Percentiles rank a stretch among this genome's conserved stretches.
These are phyloP conservation scores for Tenualosa ilisha DNA, from an alignment of 2,797 vertebrate species.

Conservation along the genomic window DNA sequence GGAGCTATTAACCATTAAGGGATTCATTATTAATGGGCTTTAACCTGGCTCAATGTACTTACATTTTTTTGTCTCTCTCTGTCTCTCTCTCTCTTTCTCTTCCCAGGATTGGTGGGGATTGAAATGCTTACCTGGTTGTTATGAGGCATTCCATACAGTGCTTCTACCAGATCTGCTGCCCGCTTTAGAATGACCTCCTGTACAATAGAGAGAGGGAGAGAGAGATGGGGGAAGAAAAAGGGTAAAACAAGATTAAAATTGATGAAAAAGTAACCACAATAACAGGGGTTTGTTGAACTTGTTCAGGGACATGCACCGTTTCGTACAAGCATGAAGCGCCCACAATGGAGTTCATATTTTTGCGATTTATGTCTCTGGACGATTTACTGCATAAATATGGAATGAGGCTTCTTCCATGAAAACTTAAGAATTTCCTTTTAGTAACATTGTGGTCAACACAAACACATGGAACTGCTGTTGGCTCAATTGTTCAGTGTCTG, in stretches of 20 bases:
- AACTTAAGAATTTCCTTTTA: conserved; percentile 38
- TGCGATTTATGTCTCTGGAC: conserved; percentile 15
- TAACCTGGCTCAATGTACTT: conserved; percentile 3
- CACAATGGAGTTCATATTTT: conserved; percentile 6
- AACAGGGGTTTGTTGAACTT: conserved; percentile 22
- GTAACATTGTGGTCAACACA: conserved; percentile 37
- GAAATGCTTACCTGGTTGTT: conserved; percentile 84
- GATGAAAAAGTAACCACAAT: conserved; percentile 17
- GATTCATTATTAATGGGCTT: conserved; percentile 26
- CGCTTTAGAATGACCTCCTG: conserved; percentile 98
- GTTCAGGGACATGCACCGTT: conserved; percentile 14
- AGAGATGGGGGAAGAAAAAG: not conserved
- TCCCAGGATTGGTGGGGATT: not conserved
- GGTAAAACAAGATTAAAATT: conserved; percentile 5
- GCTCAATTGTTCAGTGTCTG: conserved; percentile 52
- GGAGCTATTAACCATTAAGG: conserved; percentile 30
- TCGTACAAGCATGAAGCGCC: not conserved
- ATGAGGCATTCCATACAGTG: conserved; percentile 95
- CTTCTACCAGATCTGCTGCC: conserved; percentile 96
- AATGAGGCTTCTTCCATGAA: conserved; percentile 15
- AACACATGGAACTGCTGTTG: conserved; percentile 47
- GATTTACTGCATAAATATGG: conserved; percentile 6
- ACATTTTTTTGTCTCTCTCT: not conserved
- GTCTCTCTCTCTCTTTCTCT: not conserved
- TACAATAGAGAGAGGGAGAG: conserved; percentile 15